Evolutionary conservation across 2,797 vertebrate genomes (phyloP).

Genomic region (Atherinosoma microstoma): DNA sequence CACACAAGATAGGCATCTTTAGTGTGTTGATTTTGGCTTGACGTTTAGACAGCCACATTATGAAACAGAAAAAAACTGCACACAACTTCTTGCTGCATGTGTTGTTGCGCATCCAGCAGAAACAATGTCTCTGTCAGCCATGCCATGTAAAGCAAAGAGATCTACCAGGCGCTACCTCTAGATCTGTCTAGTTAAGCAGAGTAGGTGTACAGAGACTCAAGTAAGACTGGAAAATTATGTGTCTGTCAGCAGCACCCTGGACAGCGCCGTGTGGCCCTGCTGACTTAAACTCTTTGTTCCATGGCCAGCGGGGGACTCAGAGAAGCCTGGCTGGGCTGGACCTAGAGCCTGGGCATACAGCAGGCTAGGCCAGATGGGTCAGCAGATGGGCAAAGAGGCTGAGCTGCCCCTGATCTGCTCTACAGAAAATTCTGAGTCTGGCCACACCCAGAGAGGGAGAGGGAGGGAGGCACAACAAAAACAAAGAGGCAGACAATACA

Average conservation of each 20-base stretch:
- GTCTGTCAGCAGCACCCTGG: conserved; percentile 84
- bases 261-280: conserved; percentile 79
- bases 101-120: conserved; percentile 44
- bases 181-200: conserved; percentile 59
- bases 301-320: conserved; percentile 65
- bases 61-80: conserved; percentile 14
- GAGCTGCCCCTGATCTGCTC: conserved; percentile 80
- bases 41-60: conserved; percentile 19
- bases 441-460: conserved; percentile 62
- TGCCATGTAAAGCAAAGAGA: conserved; percentile 44
- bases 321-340: conserved; percentile 47
- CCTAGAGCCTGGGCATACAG: conserved; percentile 48
- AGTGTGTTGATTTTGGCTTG: neutral
- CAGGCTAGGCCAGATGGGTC: conserved; percentile 88
- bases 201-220: conserved; percentile 67
- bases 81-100: conserved; percentile 10
- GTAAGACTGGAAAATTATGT: conserved; percentile 59
- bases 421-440: conserved; percentile 69
- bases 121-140: conserved; percentile 37
- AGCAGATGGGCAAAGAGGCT: conserved; percentile 91
- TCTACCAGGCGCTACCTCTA: conserved; percentile 40
- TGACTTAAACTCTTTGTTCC: conserved; percentile 73
- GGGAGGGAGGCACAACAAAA: conserved; percentile 29
- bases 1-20: conserved; percentile 6
- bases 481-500: conserved; percentile 5